A percentile compares a stretch with the other conserved stretches of the same genome.
phyloP scores from a whole-genome alignment of 2,888 invertebrate genomes.

The Athetis lepigone region DNA sequence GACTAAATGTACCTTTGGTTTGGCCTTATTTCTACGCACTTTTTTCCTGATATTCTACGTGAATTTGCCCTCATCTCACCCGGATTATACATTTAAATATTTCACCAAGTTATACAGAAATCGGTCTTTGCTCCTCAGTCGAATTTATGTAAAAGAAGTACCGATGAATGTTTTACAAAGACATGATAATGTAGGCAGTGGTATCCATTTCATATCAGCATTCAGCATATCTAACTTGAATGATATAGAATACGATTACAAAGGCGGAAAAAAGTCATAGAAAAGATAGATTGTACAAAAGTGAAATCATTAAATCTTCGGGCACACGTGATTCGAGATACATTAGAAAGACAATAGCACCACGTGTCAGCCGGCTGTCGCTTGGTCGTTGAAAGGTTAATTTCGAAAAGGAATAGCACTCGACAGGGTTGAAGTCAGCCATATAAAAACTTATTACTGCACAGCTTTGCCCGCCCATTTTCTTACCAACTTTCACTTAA shows the following conservation, averaged over 20 bases:
- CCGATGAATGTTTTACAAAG: conserved; percentile 18
- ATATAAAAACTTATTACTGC: too few relatives aligned
- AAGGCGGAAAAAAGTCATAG: not conserved
- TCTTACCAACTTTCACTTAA: too few relatives aligned
- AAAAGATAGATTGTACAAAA: too few relatives aligned
- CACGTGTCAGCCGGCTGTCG: too few relatives aligned
- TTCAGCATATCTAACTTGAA: not conserved
- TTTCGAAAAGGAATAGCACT: too few relatives aligned
- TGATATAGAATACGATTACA: not conserved
- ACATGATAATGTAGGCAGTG: conserved; percentile 29
- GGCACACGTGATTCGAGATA: too few relatives aligned
- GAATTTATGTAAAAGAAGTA: not conserved
- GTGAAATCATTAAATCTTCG: too few relatives aligned
- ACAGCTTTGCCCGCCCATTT: too few relatives aligned
- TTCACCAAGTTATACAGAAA: conserved; percentile 28
- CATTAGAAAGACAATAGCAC: too few relatives aligned
- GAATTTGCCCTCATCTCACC: conserved; percentile 14
- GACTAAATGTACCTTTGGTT: conserved; percentile 13
- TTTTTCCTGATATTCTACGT: conserved; percentile 16
- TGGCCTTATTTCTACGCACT: conserved; percentile 10
- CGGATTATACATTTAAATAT: conserved; percentile 51
- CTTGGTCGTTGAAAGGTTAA: too few relatives aligned
- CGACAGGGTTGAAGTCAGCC: too few relatives aligned
- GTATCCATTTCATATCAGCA: conserved; percentile 1
- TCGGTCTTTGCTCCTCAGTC: conserved; percentile 15